Percentiles rank a stretch among this genome's conserved stretches.
Conservation (phyloP, 2,113 vertebrate genomes). For the Athene noctua region DNA sequence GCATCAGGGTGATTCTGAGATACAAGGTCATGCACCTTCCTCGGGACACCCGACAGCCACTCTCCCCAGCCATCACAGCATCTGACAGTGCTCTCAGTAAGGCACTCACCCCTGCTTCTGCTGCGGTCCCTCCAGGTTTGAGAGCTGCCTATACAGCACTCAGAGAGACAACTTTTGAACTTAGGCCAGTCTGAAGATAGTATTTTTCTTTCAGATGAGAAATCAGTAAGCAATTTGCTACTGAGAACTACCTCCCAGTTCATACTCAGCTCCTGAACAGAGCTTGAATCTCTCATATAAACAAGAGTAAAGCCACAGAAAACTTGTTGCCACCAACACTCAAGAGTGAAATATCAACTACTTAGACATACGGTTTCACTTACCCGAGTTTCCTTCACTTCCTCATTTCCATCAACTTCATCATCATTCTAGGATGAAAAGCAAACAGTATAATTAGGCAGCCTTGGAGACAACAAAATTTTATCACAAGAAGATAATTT, state of each 20-base stretch:
- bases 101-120: too few species aligned
- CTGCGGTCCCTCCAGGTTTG: not conserved
- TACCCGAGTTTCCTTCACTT: conserved; percentile 67
- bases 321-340: not conserved
- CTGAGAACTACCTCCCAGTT: not conserved
- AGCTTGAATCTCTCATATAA: not conserved
- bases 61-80: not conserved
- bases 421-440: conserved; percentile 70
- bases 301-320: not conserved
- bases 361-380: not conserved
- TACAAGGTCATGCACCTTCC: not conserved
- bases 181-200: not conserved
- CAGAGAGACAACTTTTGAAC: not conserved
- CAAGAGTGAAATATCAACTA: not conserved
- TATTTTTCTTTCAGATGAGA: not conserved
- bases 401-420: conserved; percentile 71
- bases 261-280: not conserved
- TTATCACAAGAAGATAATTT: not conserved
- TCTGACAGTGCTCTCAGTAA: not conserved
- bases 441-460: not conserved
- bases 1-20: rapidly evolving
- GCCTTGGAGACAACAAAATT: not conserved
- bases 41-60: not conserved
- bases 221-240: not conserved
- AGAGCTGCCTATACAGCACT: not conserved